These are phyloP conservation scores for Cerastis leucographa DNA, from an alignment of 2,888 invertebrate genomes.

Conservation along the genomic window DNA sequence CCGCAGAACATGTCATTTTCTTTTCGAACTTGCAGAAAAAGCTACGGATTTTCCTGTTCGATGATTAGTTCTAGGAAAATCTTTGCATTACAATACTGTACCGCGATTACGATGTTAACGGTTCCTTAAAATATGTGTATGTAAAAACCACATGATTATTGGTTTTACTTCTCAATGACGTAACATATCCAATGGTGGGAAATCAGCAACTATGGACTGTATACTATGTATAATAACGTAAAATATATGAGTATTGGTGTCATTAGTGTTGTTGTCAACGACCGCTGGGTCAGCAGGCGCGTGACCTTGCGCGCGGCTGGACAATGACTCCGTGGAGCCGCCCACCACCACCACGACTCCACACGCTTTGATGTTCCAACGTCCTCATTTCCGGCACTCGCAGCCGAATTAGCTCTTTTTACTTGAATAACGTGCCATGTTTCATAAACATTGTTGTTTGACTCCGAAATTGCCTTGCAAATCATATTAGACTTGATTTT, in stretches of 20 bases:
- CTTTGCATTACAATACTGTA: background rate
- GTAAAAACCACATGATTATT: background rate
- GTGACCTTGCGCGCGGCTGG: conserved; percentile 57
- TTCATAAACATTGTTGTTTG: conserved; percentile 22
- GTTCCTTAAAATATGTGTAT: background rate
- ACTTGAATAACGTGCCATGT: conserved; percentile 12
- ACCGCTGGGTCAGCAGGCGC: conserved; percentile 60
- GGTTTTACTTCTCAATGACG: background rate
- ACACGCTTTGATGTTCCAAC: conserved; percentile 49
- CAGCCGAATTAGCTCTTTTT: conserved; percentile 36
- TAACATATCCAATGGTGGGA: background rate
- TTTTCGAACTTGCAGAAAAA: conserved; percentile 24
- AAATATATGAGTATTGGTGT: conserved; percentile 17
- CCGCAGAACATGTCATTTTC: conserved; percentile 31
- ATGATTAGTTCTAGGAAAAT: conserved; percentile 27
- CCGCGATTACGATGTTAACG: conserved; percentile 2
- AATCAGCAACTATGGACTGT: background rate
- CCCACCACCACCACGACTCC: conserved; percentile 36
- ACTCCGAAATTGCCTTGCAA: conserved; percentile 16
- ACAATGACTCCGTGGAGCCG: conserved; percentile 49
- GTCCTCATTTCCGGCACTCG: conserved; percentile 52
- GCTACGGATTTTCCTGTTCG: conserved; percentile 52
- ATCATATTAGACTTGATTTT: background rate
- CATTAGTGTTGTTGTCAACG: conserved; percentile 50
- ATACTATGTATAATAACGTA: background rate